Base-by-base conservation (phyloP, 2,888 invertebrate species). In the Sesia apiformis region DNA sequence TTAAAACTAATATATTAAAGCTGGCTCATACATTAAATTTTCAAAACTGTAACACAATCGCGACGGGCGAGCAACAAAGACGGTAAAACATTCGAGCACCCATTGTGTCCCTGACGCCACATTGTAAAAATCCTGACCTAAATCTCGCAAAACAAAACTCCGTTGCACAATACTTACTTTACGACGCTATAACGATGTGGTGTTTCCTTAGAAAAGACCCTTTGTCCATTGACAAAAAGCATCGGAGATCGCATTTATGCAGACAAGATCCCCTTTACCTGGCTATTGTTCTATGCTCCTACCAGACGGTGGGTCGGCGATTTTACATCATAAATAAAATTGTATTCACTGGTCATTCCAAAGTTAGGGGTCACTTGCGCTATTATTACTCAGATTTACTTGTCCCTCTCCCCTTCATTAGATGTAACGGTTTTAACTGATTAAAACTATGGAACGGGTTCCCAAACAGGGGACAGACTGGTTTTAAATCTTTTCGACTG, bases 371-470 rank as follows among this genome's bases (percentile, higher is more conserved):
- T 82, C 85, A 86, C 78, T 83, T 80, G 79, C 75, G 74, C 76
- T 81, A 76, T 79, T 78, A 76, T 84, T 84, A 84, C 72, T 72
- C 66, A 75, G 78, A 81, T 82, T 85, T 80, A 79, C 76, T 83
- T 81, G 81, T 77, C 81, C 80, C 80, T 78, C 85, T 82, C 86
- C 88, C 87, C 81, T 82, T 89, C 88, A 89, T 89, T 88, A 89
- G 86, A 80, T 82, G 84, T 88, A 89, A 89, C 89, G 88, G 89
- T 87, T 88, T 83, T 84, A 78, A 82, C 82, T 82, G 84, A 80
- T 86, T 89, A 88, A 89, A 88, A 89, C 89, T 86, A 86, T 84
- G 69, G 83, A 89, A 88, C 89, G 77, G 79, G 89, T 89, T 89
- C 75, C 70, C 64, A 58, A 63, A 75, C 77, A 76, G 81, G 87